Evolutionary conservation across 2,888 invertebrate species (phyloP).

Genomic region (Pristionchus japonicus): DNA sequence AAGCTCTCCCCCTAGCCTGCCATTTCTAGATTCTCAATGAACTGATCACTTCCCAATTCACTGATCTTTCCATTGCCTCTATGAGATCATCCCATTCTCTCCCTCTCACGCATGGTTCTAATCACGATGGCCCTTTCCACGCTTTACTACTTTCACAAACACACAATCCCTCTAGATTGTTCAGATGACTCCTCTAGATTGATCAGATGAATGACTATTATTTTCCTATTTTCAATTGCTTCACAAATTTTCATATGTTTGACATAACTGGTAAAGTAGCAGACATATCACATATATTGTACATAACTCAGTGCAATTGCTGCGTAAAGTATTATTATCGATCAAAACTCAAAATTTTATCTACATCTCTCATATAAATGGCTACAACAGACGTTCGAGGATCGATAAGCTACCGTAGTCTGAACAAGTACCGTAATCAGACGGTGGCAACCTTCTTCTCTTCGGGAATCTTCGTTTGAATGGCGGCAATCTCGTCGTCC

Average conservation of each 20-base stretch:
- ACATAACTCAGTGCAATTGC: slow-evolving; percentile 35
- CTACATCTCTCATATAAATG: slow-evolving; percentile 33
- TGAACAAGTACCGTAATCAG: slow-evolving; percentile 3
- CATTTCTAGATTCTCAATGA: neutral
- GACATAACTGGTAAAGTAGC: slow-evolving; percentile 25
- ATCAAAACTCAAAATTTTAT: slow-evolving; percentile 40
- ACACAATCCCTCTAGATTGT: slow-evolving; percentile 17
- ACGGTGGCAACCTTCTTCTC: slow-evolving; percentile 48
- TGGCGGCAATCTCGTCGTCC: slow-evolving; percentile 72
- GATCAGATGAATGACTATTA: neutral
- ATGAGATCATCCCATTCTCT: slow-evolving; percentile 50
- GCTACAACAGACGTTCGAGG: slow-evolving; percentile 32
- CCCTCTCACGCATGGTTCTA: slow-evolving; percentile 54
- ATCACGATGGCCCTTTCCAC: slow-evolving; percentile 52
- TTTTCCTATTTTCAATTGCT: neutral
- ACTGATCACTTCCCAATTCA: neutral
- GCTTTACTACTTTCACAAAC: slow-evolving; percentile 26
- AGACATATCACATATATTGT: slow-evolving; percentile 19
- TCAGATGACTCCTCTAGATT: neutral
- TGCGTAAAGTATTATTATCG: slow-evolving; percentile 3
- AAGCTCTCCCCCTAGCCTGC: neutral
- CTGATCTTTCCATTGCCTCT: slow-evolving; percentile 48
- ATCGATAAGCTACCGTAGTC: neutral
- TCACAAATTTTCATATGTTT: neutral
- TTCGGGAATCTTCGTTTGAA: slow-evolving; percentile 70